Evolutionary conservation across 2,113 vertebrate genomes (phyloP).

Genomic region (Onychorhynchus coronatus): DNA sequence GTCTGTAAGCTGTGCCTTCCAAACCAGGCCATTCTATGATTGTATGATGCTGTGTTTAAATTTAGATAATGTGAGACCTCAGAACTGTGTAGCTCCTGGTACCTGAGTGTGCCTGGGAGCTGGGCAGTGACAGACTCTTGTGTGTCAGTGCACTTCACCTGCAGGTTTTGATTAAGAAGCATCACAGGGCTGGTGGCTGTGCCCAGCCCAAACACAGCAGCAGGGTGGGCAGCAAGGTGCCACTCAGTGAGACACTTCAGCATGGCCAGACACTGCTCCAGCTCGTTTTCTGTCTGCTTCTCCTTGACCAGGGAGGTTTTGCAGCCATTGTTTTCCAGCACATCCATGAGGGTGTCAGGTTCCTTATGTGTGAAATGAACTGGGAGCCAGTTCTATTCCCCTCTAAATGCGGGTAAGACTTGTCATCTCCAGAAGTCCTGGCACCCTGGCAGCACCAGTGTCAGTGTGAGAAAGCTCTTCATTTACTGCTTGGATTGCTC

Average conservation of each 20-base stretch:
- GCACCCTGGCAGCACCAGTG: background rate
- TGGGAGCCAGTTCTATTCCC: background rate
- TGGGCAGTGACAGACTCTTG: background rate
- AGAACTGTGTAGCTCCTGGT: background rate
- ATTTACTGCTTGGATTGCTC: background rate
- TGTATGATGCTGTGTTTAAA: background rate
- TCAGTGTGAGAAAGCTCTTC: background rate
- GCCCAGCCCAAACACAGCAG: background rate
- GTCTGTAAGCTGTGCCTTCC: background rate
- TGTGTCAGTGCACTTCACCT: background rate
- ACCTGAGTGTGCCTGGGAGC: background rate
- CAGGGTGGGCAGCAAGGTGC: background rate
- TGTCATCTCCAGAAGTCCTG: background rate
- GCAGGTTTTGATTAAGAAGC: background rate
- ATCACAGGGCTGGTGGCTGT: background rate
- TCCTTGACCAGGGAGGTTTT: background rate
- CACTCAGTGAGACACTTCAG: rapidly evolving
- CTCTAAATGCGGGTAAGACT: background rate
- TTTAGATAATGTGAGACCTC: background rate
- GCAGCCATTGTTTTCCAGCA: background rate
- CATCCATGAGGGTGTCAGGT: rapidly evolving
- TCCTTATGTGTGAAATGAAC: background rate
- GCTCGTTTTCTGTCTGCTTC: background rate
- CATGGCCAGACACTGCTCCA: rapidly evolving
- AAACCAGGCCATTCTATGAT: background rate